Evolutionary conservation across 2,113 vertebrate genomes (phyloP).

Genomic region (Synchiropus splendidus): DNA sequence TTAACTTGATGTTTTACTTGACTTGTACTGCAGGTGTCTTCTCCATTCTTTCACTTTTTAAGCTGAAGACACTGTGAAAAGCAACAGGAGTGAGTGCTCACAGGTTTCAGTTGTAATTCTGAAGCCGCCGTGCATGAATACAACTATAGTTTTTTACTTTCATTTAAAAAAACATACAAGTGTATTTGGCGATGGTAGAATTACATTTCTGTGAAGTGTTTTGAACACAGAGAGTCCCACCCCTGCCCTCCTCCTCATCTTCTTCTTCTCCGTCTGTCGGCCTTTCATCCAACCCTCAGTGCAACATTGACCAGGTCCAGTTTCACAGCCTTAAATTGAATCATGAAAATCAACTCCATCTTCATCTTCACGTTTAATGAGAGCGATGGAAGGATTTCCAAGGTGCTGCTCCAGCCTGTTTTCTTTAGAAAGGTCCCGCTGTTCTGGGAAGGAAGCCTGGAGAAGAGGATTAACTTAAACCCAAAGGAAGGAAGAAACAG

Average conservation of each 20-base stretch:
- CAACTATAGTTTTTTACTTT: too few species aligned
- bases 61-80: too few species aligned
- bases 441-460: slow-evolving; percentile 58
- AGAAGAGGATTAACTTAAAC: slow-evolving; percentile 59
- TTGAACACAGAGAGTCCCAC: too few species aligned
- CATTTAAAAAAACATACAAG: too few species aligned
- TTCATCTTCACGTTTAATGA: slow-evolving; percentile 53
- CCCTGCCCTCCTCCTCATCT: slow-evolving; percentile 4
- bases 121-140: too few species aligned
- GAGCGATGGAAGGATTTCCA: slow-evolving; percentile 56
- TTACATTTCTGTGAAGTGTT: too few species aligned
- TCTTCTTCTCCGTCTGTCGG: slow-evolving; percentile 11
- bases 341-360: slow-evolving; percentile 63
- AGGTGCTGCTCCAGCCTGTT: slow-evolving; percentile 56
- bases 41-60: too few species aligned
- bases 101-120: too few species aligned
- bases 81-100: too few species aligned
- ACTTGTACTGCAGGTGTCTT: too few species aligned
- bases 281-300: slow-evolving; percentile 23
- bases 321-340: slow-evolving; percentile 65
- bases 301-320: slow-evolving; percentile 26
- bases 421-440: slow-evolving; percentile 60
- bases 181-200: too few species aligned
- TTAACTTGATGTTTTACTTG: too few species aligned
- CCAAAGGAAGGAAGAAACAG: slow-evolving; percentile 62